phyloP scores from a whole-genome alignment of 2,797 vertebrate genomes.

The Neopelma chrysocephalum region DNA sequence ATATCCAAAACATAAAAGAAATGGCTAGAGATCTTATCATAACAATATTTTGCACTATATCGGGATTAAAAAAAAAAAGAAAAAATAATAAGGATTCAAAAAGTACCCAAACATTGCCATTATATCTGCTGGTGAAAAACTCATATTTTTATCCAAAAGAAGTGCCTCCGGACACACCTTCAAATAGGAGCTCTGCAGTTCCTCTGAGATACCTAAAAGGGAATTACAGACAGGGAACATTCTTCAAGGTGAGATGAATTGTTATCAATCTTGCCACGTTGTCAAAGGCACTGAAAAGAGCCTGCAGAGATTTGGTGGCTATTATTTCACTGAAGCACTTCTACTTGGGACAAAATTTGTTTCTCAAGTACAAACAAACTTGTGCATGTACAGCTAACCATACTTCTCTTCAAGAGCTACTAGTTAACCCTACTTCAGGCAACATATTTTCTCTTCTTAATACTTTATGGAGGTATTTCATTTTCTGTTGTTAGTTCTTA shows the following conservation, averaged over 20 bases:
- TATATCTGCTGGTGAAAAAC: neutral
- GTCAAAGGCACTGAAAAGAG: neutral
- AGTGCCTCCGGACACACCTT: neutral
- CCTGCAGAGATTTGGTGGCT: neutral
- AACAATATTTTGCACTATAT: neutral
- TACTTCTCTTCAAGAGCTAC: neutral
- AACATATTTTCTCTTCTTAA: neutral
- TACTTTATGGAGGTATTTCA: neutral
- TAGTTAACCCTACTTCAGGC: neutral
- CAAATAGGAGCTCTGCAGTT: neutral
- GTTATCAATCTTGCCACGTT: conserved; percentile 10
- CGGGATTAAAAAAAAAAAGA: neutral
- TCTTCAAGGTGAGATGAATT: neutral
- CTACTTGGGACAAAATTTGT: neutral
- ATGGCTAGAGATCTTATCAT: neutral
- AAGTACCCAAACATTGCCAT: neutral
- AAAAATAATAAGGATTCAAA: neutral
- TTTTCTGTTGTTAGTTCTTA: neutral
- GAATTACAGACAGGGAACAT: neutral
- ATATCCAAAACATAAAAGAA: neutral
- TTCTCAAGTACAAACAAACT: neutral
- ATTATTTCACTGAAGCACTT: neutral
- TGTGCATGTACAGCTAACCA: neutral
- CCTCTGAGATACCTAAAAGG: neutral
- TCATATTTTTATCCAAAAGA: neutral